phyloP scores from a whole-genome alignment of 2,113 vertebrate genomes.

The Typhlomys cinereus region DNA sequence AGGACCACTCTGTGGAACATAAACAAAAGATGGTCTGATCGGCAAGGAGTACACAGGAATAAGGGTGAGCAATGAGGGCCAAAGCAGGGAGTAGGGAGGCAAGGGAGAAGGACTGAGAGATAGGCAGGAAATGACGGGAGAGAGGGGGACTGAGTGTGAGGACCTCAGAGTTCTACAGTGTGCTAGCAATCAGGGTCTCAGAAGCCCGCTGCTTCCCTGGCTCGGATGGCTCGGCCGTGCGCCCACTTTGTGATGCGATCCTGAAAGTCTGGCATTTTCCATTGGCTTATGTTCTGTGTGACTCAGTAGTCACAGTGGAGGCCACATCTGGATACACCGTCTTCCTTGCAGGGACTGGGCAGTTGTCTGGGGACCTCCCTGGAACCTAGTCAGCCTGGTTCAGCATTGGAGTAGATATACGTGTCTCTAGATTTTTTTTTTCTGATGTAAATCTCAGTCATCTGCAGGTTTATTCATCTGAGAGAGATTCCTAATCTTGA shows the following conservation, averaged over 20 bases:
- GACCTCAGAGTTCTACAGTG: neutral
- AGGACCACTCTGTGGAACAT: neutral
- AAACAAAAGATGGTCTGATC: neutral
- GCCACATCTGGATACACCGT: neutral
- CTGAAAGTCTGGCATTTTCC: too few relatives aligned
- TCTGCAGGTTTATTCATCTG: neutral
- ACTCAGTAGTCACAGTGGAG: neutral
- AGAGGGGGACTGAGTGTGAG: neutral
- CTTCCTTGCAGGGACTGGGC: too few relatives aligned
- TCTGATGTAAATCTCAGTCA: neutral
- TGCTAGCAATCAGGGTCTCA: too few relatives aligned
- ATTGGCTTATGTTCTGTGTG: neutral
- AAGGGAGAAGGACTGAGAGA: neutral
- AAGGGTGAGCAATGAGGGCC: neutral
- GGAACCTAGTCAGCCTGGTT: neutral
- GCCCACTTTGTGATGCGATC: neutral
- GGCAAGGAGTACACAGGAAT: neutral
- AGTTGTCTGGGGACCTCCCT: neutral
- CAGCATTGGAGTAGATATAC: fast-evolving
- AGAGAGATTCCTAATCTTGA: neutral
- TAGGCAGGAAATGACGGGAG: neutral
- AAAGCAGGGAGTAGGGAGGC: fast-evolving
- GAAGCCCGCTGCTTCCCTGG: neutral
- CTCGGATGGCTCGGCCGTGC: neutral
- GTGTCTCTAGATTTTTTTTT: neutral